Percentiles rank a stretch among this genome's conserved stretches.
Evolutionary conservation across 1,140 invertebrate species (phyloP).

Genomic region (Pemphigus obesinymphae): DNA sequence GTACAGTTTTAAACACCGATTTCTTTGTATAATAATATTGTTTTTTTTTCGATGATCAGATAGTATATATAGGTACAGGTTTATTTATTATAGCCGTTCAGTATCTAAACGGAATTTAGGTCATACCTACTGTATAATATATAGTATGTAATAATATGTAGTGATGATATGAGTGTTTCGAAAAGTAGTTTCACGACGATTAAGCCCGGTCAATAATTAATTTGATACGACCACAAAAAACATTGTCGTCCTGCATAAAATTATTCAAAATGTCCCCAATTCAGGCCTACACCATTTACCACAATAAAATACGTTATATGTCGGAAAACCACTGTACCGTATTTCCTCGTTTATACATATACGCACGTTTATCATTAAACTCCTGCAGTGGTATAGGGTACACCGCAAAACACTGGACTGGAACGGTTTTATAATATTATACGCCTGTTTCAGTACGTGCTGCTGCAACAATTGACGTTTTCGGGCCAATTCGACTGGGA

Average conservation of each 20-base stretch:
- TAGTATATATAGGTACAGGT: no score
- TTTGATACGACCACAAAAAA: not conserved
- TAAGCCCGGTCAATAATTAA: not conserved
- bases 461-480: not conserved
- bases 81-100: no score
- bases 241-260: not conserved
- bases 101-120: not conserved
- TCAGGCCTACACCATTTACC: not conserved
- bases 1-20: no score
- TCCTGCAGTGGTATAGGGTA: not conserved
- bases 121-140: no score
- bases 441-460: not conserved
- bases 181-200: not conserved
- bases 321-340: conserved; percentile 31
- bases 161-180: not conserved
- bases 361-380: conserved; percentile 3
- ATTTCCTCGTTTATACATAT: conserved; percentile 17
- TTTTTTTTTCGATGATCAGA: no score
- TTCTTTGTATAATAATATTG: no score
- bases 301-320: conserved; percentile 36
- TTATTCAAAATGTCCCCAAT: not conserved
- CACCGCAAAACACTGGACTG: not conserved
- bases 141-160: no score
- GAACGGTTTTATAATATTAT: not conserved
- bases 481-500: not conserved